Evolutionary conservation across 1,140 invertebrate genomes (phyloP).

Genomic region (Monomorium pharaonis): DNA sequence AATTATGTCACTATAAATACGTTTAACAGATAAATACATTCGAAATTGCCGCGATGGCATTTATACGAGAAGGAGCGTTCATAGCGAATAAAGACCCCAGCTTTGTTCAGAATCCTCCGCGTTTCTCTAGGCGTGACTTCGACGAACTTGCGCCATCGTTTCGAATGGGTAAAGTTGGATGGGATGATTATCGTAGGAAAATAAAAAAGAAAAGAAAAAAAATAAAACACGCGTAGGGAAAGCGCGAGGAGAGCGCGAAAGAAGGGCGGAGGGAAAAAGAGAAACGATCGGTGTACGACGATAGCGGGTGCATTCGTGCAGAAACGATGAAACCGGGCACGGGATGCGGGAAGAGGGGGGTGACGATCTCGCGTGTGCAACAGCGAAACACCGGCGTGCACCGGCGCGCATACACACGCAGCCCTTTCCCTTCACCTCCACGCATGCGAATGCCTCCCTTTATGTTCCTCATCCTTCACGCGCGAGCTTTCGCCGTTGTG

Average conservation of each 20-base stretch:
- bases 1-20: not conserved
- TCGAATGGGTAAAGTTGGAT: slow-evolving; percentile 69
- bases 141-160: slow-evolving; percentile 62
- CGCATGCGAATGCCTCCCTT: slow-evolving; percentile 55
- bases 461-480: slow-evolving; percentile 70
- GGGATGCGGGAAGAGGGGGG: not conserved
- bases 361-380: slow-evolving; percentile 40
- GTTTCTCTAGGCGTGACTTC: slow-evolving; percentile 59
- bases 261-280: slow-evolving; percentile 19
- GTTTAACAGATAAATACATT: slow-evolving; percentile 10
- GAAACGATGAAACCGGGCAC: slow-evolving; percentile 42
- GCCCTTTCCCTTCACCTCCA: not conserved
- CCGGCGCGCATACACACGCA: not conserved
- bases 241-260: not conserved
- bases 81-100: slow-evolving; percentile 14
- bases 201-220: not conserved
- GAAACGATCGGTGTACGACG: slow-evolving; percentile 43
- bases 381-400: slow-evolving; percentile 33
- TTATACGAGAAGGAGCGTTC: not conserved
- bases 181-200: slow-evolving; percentile 67
- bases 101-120: slow-evolving; percentile 46
- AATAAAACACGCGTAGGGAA: not conserved
- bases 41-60: not conserved
- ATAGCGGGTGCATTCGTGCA: slow-evolving; percentile 41
- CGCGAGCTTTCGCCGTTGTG: slow-evolving; percentile 75